Conservation (phyloP, 1,140 invertebrate species). For the Drosophila rufa region DNA sequence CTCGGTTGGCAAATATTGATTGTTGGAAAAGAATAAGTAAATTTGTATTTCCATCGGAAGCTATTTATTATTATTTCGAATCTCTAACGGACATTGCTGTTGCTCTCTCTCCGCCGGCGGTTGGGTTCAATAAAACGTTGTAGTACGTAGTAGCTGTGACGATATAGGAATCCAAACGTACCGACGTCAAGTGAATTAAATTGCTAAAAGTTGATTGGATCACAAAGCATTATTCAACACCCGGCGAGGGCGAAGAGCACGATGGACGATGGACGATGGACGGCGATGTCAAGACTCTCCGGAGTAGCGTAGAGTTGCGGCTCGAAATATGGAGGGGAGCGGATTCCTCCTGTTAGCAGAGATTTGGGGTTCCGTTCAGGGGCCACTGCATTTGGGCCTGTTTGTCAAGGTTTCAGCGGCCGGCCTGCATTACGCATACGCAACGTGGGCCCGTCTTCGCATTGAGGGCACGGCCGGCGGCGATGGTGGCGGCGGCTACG, state of each 20-base stretch:
- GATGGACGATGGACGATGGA: constrained; percentile 38
- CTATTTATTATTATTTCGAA: constrained; percentile 18
- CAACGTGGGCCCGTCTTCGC: constrained; percentile 20
- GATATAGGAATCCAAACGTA: constrained; percentile 51
- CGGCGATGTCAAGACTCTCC: constrained; percentile 54
- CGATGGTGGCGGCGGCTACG: constrained; percentile 17
- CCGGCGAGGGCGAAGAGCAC: constrained; percentile 32
- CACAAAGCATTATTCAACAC: constrained; percentile 83
- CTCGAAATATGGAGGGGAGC: neutral
- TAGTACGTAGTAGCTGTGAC: constrained; percentile 47
- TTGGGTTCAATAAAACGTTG: constrained; percentile 77
- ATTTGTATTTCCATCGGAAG: constrained; percentile 1
- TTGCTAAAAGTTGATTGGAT: constrained; percentile 80
- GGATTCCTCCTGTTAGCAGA: constrained; percentile 4
- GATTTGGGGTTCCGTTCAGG: constrained; percentile 16
- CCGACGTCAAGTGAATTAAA: constrained; percentile 78
- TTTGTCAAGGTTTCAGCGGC: constrained; percentile 61
- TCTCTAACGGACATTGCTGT: constrained; percentile 26
- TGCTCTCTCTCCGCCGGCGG: constrained; percentile 7
- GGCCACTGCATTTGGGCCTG: constrained; percentile 14
- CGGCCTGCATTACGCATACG: constrained; percentile 65
- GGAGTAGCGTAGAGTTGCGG: constrained; percentile 55
- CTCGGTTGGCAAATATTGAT: neutral
- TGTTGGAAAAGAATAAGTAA: neutral
- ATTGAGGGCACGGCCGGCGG: constrained; percentile 42